phyloP scores from a whole-genome alignment of 1,140 invertebrate genomes.

The Macrobrachium rosenbergii region DNA sequence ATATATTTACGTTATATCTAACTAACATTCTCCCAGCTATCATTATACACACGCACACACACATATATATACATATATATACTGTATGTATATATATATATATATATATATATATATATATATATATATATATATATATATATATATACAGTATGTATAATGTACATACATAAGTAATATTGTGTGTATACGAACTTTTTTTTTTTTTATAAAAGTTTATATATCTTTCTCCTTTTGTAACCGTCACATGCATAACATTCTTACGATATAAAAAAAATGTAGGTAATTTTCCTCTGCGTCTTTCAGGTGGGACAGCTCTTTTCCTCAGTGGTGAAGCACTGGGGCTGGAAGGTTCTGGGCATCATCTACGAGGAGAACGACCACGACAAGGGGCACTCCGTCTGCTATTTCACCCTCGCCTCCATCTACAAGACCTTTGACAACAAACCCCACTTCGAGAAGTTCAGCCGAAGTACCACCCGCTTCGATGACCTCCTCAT shows the following conservation, averaged over 20 bases:
- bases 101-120: no score
- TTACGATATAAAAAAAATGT: neutral
- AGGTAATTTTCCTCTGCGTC: neutral
- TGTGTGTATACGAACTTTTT: no score
- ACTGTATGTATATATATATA: no score
- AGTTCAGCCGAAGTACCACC: conserved; percentile 8
- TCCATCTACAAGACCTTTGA: conserved; percentile 35
- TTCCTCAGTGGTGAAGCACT: conserved; percentile 41
- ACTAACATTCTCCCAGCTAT: neutral
- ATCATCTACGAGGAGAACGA: conserved; percentile 33
- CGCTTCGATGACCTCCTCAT: conserved; percentile 39
- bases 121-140: no score
- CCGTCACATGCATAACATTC: neutral
- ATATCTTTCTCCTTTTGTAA: no score
- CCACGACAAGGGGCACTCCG: conserved; percentile 7
- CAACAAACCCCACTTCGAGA: conserved; percentile 34
- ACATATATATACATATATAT: no score
- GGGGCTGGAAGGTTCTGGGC: conserved; percentile 42
- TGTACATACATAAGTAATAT: no score
- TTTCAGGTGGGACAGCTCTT: conserved; percentile 30
- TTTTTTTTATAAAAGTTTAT: no score
- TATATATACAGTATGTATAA: no score
- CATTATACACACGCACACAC: no score
- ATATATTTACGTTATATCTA: no score
- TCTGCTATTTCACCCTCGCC: conserved; percentile 42